These are phyloP conservation scores for Altica lythri DNA, from an alignment of 2,888 invertebrate genomes.

Conservation along the genomic window DNA sequence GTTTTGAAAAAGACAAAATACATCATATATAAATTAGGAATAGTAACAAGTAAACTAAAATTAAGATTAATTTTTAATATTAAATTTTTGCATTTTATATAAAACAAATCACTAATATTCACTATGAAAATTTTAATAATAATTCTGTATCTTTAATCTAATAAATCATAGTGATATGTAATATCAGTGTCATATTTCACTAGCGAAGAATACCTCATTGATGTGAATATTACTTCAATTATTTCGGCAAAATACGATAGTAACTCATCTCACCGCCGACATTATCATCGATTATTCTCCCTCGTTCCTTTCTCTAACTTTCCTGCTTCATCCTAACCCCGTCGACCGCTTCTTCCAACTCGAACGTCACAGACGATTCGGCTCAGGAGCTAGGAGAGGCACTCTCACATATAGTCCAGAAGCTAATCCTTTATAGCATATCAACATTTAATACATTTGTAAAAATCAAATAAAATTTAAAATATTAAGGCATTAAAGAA, in stretches of 20 bases:
- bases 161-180: constrained; percentile 19
- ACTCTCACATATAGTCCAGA: constrained; percentile 9
- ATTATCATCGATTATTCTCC: constrained; percentile 27
- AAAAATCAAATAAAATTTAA: neutral
- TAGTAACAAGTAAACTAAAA: no score
- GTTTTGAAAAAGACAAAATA: no score
- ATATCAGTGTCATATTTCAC: constrained; percentile 14
- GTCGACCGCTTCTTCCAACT: constrained; percentile 15
- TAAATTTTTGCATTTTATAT: no score
- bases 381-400: constrained; percentile 6
- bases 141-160: constrained; percentile 1
- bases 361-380: constrained; percentile 19
- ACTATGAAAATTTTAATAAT: no score
- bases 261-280: constrained; percentile 24
- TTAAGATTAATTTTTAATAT: no score
- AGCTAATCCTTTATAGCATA: no score
- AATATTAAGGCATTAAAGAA: no score
- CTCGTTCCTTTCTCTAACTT: constrained; percentile 23
- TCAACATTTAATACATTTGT: no score
- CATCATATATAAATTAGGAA: no score
- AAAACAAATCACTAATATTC: no score
- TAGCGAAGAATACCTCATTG: constrained; percentile 16
- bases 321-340: constrained; percentile 17
- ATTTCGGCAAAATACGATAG: constrained; percentile 22
- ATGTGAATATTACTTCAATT: constrained; percentile 23